phyloP scores from a whole-genome alignment of 2,797 vertebrate genomes.

The Pseudochromis fuscus region DNA sequence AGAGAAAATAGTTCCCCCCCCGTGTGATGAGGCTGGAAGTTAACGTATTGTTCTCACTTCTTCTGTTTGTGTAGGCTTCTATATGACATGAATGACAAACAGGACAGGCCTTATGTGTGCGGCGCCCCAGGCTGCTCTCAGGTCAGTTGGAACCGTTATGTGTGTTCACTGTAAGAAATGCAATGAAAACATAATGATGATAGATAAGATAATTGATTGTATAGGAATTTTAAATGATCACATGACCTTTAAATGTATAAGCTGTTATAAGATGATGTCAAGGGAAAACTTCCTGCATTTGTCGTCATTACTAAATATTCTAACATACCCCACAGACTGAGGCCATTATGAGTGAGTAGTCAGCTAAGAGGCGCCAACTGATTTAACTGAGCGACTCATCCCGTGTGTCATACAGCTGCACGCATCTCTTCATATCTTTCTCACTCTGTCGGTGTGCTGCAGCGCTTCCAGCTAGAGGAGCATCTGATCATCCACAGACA shows the following conservation, averaged over 20 bases:
- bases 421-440: constrained; percentile 37
- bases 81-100: constrained; percentile 98
- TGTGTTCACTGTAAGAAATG: background rate
- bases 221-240: no score
- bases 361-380: constrained; percentile 10
- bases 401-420: constrained; percentile 34
- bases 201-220: no score
- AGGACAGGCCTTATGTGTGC: constrained; percentile 96
- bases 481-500: constrained; percentile 98
- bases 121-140: constrained; percentile 96
- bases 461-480: constrained; percentile 97
- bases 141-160: constrained; percentile 84
- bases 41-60: constrained; percentile 44
- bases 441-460: constrained; percentile 67
- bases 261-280: no score
- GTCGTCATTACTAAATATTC: background rate
- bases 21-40: constrained; percentile 15
- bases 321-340: constrained; percentile 1
- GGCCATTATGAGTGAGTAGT: constrained; percentile 16
- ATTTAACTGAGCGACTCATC: constrained; percentile 35
- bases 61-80: constrained; percentile 84
- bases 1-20: background rate
- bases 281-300: background rate
- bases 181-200: background rate
- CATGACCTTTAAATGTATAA: constrained; percentile 8